phyloP scores from a whole-genome alignment of 2,888 invertebrate genomes.

The Platycheirus rosarum region DNA sequence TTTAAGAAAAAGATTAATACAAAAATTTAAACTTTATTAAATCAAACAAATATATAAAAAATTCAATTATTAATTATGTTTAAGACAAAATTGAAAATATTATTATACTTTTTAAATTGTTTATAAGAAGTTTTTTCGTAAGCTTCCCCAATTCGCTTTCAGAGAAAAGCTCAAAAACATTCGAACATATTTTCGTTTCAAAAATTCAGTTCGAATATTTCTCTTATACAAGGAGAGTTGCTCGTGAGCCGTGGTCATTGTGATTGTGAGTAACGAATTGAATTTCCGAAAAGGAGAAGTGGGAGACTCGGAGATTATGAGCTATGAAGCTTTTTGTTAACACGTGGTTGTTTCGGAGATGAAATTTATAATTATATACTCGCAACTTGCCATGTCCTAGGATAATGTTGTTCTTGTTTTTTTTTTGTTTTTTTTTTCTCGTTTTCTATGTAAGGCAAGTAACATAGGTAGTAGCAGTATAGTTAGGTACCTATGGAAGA shows the following conservation, averaged over 20 bases:
- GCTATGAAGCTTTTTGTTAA: constrained; percentile 56
- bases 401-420: constrained; percentile 59
- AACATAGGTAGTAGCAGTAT: not conserved
- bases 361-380: constrained; percentile 33
- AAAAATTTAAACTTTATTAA: too few relatives aligned
- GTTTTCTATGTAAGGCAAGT: not conserved
- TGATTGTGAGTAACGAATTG: too few relatives aligned
- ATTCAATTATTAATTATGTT: too few relatives aligned
- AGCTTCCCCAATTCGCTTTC: too few relatives aligned
- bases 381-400: constrained; percentile 66
- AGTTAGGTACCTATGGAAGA: not conserved
- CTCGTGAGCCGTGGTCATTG: too few relatives aligned
- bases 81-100: too few relatives aligned
- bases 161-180: not conserved
- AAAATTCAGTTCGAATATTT: not conserved
- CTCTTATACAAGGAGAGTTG: constrained; percentile 63
- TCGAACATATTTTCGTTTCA: not conserved
- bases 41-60: too few relatives aligned
- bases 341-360: constrained; percentile 55
- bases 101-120: too few relatives aligned
- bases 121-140: too few relatives aligned
- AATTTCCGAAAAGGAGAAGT: constrained; percentile 47
- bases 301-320: not conserved
- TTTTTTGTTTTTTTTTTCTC: constrained; percentile 15
- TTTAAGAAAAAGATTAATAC: too few relatives aligned